Evolutionary conservation across 1,140 invertebrate species (phyloP).

Genomic region (Tetramorium simillimum): DNA sequence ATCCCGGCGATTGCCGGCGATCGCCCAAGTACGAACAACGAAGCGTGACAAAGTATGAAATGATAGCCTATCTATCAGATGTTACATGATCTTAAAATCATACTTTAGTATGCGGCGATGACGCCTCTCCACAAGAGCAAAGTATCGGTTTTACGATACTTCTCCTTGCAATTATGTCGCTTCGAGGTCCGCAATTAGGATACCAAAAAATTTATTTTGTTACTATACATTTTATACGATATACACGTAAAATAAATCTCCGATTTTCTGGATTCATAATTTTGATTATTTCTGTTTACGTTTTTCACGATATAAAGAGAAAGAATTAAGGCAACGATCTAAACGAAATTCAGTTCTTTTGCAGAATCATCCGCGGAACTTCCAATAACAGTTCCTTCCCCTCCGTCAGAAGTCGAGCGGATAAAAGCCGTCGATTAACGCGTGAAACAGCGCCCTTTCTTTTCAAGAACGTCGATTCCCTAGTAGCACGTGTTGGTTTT

Average conservation of each 20-base stretch:
- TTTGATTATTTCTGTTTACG: too few species aligned
- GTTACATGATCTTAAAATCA: slow-evolving; percentile 31
- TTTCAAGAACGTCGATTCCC: slow-evolving; percentile 30
- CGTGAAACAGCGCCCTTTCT: slow-evolving; percentile 28
- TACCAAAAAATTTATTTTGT: neutral
- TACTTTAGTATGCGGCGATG: neutral
- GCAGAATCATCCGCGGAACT: neutral
- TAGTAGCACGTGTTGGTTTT: too few species aligned
- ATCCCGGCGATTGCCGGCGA: slow-evolving; percentile 60
- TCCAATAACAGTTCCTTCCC: neutral
- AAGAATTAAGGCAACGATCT: neutral
- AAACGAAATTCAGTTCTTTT: neutral
- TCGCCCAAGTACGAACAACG: slow-evolving; percentile 46
- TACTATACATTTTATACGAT: neutral
- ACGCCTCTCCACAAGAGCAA: neutral
- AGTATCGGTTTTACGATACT: neutral
- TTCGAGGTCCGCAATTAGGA: neutral
- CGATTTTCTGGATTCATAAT: neutral
- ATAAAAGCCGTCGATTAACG: slow-evolving; percentile 19
- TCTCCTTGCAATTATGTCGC: neutral
- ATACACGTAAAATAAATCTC: neutral
- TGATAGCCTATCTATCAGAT: slow-evolving; percentile 13
- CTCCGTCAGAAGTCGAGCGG: neutral
- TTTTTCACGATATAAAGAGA: neutral
- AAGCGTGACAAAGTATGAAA: slow-evolving; percentile 25